A percentile compares a stretch with the other conserved stretches of the same genome.
These are phyloP conservation scores for Oncorhynchus tshawytscha DNA, from an alignment of 2,113 vertebrate species.

Conservation along the genomic window DNA sequence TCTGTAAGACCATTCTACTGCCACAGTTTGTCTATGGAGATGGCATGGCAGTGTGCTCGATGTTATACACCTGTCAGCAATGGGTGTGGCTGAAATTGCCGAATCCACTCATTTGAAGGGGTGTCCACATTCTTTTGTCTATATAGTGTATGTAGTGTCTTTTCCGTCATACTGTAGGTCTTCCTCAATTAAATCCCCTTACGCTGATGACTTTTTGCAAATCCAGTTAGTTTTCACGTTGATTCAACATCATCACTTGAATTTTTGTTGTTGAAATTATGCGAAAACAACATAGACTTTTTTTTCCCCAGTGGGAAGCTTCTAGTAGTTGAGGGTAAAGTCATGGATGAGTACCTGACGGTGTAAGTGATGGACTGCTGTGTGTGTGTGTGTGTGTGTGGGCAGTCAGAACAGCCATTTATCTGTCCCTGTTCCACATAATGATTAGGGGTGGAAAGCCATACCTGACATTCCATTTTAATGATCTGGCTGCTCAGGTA, in stretches of 20 bases:
- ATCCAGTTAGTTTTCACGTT: constrained; percentile 66
- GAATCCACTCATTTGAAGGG: too few species aligned
- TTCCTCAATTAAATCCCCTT: too few species aligned
- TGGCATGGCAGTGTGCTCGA: too few species aligned
- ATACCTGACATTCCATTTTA: constrained; percentile 40
- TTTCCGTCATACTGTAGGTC: too few species aligned
- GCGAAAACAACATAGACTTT: too few species aligned
- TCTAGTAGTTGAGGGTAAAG: constrained; percentile 32
- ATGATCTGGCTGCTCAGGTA: constrained; percentile 28
- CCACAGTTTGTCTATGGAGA: too few species aligned
- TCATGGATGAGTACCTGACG: constrained; percentile 42
- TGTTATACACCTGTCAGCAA: too few species aligned
- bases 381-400: constrained; percentile 26
- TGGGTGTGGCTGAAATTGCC: too few species aligned
- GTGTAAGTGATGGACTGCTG: constrained; percentile 49
- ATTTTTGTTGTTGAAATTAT: constrained; percentile 46
- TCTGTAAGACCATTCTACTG: too few species aligned
- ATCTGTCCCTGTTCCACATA: constrained; percentile 18
- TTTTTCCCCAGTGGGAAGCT: not conserved
- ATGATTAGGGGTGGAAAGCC: constrained; percentile 36
- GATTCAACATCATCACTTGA: constrained; percentile 25
- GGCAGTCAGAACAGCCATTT: constrained; percentile 17
- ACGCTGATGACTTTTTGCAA: constrained; percentile 54
- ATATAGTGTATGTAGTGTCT: too few species aligned
- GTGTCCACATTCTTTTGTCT: too few species aligned